Conservation (phyloP, 2,888 invertebrate genomes). For the Alsophila aescularia region DNA sequence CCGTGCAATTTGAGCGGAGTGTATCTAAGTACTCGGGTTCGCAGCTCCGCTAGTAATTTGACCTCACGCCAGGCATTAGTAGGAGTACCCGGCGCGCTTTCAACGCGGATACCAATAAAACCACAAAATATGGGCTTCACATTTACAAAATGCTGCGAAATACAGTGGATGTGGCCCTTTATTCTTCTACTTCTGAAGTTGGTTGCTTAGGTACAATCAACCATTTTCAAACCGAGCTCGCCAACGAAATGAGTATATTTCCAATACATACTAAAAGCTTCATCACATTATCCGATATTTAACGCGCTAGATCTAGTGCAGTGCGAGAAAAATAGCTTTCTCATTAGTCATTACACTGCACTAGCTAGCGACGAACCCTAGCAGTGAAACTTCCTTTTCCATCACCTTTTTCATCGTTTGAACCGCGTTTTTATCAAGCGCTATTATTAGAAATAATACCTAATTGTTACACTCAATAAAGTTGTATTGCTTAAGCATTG, state of each 20-base stretch:
- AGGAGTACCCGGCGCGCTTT: constrained; percentile 67
- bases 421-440: no score
- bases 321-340: no score
- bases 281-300: no score
- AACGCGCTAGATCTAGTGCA: no score
- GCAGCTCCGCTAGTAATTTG: constrained; percentile 70
- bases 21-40: constrained; percentile 65
- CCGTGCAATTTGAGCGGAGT: constrained; percentile 64
- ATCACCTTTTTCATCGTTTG: no score
- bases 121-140: constrained; percentile 63
- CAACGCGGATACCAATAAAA: constrained; percentile 70
- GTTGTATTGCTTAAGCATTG: no score
- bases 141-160: constrained; percentile 62
- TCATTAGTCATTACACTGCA: no score
- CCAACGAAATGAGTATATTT: not conserved
- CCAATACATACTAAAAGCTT: not conserved
- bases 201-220: constrained; percentile 4
- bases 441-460: no score
- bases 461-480: no score
- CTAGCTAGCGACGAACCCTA: no score
- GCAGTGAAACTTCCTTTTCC: no score
- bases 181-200: constrained; percentile 1
- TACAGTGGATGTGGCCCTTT: constrained; percentile 60
- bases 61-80: constrained; percentile 72
- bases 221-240: constrained; percentile 8